Percentiles rank a stretch among this genome's conserved stretches.
These are phyloP conservation scores for Empidonax alnorum DNA, from an alignment of 2,113 vertebrate species.

Conservation along the genomic window DNA sequence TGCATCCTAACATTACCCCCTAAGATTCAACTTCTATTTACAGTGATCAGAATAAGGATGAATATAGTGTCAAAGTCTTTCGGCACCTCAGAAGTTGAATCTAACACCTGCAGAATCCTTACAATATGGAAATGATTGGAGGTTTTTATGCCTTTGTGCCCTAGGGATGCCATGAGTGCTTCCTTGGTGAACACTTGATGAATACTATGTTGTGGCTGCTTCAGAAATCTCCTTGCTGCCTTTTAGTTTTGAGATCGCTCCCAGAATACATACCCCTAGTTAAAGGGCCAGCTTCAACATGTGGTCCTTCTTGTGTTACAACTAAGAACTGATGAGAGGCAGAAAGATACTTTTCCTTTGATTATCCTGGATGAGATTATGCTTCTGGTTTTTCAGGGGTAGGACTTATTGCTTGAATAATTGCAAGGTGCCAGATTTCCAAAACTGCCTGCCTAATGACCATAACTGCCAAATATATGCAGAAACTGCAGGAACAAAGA, in stretches of 20 bases:
- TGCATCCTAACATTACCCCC: not conserved
- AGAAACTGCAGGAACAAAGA: slow-evolving; percentile 9
- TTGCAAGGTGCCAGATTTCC: not conserved
- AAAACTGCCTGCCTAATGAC: not conserved
- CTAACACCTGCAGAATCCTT: not conserved
- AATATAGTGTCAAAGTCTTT: not conserved
- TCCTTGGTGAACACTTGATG: not conserved
- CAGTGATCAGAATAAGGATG: not conserved
- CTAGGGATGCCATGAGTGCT: not conserved
- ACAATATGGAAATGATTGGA: not conserved
- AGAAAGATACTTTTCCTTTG: not conserved
- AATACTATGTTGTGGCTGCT: not conserved
- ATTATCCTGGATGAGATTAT: not conserved
- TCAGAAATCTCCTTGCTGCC: not conserved
- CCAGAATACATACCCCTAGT: not conserved
- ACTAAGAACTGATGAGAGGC: not conserved
- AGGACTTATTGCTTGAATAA: not conserved
- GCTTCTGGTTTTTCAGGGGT: not conserved
- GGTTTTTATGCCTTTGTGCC: not conserved
- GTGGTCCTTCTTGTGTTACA: not conserved
- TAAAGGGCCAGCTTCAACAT: not conserved
- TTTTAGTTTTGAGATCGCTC: not conserved
- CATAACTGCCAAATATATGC: not conserved
- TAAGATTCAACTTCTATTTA: not conserved
- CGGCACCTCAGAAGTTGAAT: not conserved